These are phyloP conservation scores for Melikaiella ostensackeni DNA, from an alignment of 2,888 invertebrate genomes.

Conservation along the genomic window DNA sequence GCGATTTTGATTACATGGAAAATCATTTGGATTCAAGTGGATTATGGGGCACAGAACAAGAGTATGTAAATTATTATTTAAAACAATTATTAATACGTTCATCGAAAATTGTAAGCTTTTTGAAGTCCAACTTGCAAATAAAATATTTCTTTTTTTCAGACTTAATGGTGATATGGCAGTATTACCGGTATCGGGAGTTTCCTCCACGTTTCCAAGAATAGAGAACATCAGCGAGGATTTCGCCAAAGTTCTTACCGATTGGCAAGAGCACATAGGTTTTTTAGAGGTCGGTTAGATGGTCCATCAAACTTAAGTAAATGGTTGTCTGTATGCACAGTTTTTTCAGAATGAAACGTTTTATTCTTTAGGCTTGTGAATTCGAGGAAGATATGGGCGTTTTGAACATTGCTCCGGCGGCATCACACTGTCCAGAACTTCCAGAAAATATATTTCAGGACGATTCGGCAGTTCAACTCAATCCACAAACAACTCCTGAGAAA, in stretches of 20 bases:
- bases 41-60: conserved; percentile 72
- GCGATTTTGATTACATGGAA: conserved; percentile 69
- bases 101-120: conserved; percentile 23
- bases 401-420: conserved; percentile 56
- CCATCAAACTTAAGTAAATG: conserved; percentile 5
- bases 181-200: conserved; percentile 72
- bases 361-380: conserved; percentile 67
- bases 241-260: conserved; percentile 78
- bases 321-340: conserved; percentile 13
- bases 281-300: conserved; percentile 73
- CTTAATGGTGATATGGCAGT: conserved; percentile 76
- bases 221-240: conserved; percentile 77
- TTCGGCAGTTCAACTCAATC: conserved; percentile 35
- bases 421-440: conserved; percentile 59
- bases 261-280: conserved; percentile 78
- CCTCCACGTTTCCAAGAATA: conserved; percentile 65
- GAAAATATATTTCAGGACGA: conserved; percentile 65
- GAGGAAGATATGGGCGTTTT: conserved; percentile 72
- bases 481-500: conserved; percentile 21
- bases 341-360: conserved; percentile 41
- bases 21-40: conserved; percentile 62
- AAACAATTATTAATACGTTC: background rate
- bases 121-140: background rate
- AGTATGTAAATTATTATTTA: conserved; percentile 68
- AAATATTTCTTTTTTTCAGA: conserved; percentile 59